A percentile compares a stretch with the other conserved stretches of the same genome.
phyloP scores from a whole-genome alignment of 2,888 invertebrate species.

The Mylabris sibirica region DNA sequence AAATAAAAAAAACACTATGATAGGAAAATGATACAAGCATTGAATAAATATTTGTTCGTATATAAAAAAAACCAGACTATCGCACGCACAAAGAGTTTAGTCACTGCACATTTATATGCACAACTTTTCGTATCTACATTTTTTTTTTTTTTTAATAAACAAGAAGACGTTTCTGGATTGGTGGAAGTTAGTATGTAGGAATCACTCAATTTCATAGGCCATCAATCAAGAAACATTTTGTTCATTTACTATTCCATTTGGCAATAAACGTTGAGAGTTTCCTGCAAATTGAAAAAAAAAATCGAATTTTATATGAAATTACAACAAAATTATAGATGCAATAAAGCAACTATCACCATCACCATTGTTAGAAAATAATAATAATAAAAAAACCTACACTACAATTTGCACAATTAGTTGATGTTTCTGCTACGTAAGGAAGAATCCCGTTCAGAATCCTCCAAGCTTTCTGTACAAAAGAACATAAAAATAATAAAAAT shows the following conservation, averaged over 20 bases:
- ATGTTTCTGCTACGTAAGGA: not conserved
- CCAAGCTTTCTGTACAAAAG: constrained; percentile 1
- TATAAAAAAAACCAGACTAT: not conserved
- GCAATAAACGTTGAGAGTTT: constrained; percentile 43
- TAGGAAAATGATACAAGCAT: not conserved
- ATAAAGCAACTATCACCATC: not conserved
- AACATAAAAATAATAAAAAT: not conserved
- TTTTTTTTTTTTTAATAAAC: not conserved
- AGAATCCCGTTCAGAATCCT: not conserved
- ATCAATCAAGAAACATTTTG: constrained; percentile 41
- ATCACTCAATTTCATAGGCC: constrained; percentile 27
- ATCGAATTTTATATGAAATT: constrained; percentile 8
- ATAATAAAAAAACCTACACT: constrained; percentile 12
- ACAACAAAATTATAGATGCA: constrained; percentile 14
- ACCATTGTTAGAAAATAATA: not conserved
- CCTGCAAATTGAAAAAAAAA: constrained; percentile 40
- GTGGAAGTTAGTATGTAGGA: not conserved
- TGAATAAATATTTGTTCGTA: too few species aligned
- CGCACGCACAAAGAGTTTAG: not conserved
- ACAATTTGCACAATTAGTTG: constrained; percentile 28
- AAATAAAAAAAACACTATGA: not conserved
- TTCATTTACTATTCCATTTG: constrained; percentile 38
- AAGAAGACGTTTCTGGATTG: not conserved
- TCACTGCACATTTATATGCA: constrained; percentile 3
- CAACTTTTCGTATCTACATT: not conserved